These are phyloP conservation scores for Drosophila robusta DNA, from an alignment of 2,888 invertebrate species.

Conservation along the genomic window DNA sequence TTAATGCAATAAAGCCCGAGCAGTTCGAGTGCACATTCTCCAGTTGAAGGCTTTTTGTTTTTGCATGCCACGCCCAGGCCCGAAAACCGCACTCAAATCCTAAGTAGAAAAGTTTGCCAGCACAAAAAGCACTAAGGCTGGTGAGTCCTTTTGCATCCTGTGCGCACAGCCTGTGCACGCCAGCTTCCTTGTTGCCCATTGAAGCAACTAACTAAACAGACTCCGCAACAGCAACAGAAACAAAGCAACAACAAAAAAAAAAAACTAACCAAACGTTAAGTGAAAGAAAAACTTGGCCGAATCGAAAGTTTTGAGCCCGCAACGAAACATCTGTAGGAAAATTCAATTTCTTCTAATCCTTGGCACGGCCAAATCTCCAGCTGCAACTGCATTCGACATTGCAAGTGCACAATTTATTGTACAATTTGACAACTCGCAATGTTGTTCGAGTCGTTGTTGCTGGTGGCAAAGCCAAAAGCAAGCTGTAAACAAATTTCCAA, in stretches of 20 bases:
- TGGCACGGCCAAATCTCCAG: constrained; percentile 44
- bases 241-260: constrained; percentile 23
- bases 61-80: constrained; percentile 41
- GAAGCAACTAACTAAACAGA: constrained; percentile 66
- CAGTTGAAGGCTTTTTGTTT: constrained; percentile 36
- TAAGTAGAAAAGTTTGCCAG: constrained; percentile 69
- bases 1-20: constrained; percentile 58
- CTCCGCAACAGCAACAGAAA: constrained; percentile 38
- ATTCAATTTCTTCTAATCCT: constrained; percentile 71
- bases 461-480: constrained; percentile 35
- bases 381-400: constrained; percentile 36
- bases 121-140: constrained; percentile 31
- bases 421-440: constrained; percentile 56
- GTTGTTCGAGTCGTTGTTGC: constrained; percentile 13
- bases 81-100: constrained; percentile 62
- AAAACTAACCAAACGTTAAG: constrained; percentile 3
- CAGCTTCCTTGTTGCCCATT: constrained; percentile 40
- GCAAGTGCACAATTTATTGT: constrained; percentile 63
- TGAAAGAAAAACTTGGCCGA: constrained; percentile 56
- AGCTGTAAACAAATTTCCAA: constrained; percentile 66
- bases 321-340: constrained; percentile 36
- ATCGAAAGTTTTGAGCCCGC: constrained; percentile 39
- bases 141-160: constrained; percentile 26
- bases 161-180: constrained; percentile 11
- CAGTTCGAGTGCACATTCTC: constrained; percentile 45